Base-by-base conservation (phyloP, 2,888 invertebrate genomes). In the Schrankia costaestrigalis region DNA sequence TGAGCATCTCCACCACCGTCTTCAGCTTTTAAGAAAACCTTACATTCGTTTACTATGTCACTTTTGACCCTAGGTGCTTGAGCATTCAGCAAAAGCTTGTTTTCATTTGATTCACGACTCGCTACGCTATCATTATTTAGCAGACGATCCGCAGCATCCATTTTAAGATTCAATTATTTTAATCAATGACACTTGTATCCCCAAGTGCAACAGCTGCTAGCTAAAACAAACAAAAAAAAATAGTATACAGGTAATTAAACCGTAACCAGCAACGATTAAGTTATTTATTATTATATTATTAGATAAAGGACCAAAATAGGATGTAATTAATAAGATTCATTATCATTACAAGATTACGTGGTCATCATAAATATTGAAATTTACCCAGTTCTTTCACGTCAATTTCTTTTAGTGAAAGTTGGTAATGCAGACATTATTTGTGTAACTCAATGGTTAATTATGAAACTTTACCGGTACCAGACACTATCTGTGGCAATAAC, bases 11-110 rank as follows among this genome's bases (percentile, higher is more conserved):
- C 86, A 44, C 86, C 71, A 6, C 87, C 87, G 42, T 85, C 83
- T 47, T 87, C 87, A 38, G 85, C 76, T 39, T 72, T 80, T 17
- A 87, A 54, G 37, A 86, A 81, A 62, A 78, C 76, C 56, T 83
- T 74, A 48, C 81, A 84, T 53, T 87, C 84, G 70, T 87, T 84
- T 5, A 82, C 70, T 53, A 87, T 68, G 46, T 87, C 79, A 62
- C 70, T 71, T 37, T 74, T 77, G 2, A 73, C 74, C 38, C 66
- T 68, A 15, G 69, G 34, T 19, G 68, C 49, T 28, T 72, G 73
- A 3, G 67, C 46, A 35, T 69, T 71, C 10, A 58, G 42, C 13
- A 70, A 46, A 26, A 76, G 41, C 19, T 68, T 57, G 37, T 74
- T 73, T 36, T 75, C 72, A 11, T 71, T 70, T 29, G 57, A 30